Conservation (phyloP, 92 coral and sea anemone species). For the Siderastrea radians region DNA sequence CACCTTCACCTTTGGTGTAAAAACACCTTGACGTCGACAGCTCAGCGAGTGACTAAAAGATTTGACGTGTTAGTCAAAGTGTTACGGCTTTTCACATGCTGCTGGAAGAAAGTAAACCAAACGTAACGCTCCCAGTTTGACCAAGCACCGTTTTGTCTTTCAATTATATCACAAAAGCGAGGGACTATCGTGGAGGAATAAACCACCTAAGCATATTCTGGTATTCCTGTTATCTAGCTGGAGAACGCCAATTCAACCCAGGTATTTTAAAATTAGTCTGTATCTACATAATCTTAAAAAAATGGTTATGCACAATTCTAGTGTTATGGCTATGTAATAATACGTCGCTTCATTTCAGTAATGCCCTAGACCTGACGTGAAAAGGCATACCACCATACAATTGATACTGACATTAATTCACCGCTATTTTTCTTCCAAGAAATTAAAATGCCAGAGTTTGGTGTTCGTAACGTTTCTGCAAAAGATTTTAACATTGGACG, state of each 20-base stretch:
- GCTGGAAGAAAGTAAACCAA: background rate
- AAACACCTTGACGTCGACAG: background rate
- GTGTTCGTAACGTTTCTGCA: too few species aligned
- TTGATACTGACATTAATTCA: too few species aligned
- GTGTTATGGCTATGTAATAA: too few species aligned
- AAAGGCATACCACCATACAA: too few species aligned
- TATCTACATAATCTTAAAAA: too few species aligned
- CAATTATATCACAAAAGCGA: background rate
- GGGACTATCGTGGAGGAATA: background rate
- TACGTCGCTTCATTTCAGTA: too few species aligned
- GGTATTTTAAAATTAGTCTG: background rate
- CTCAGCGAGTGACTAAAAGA: background rate
- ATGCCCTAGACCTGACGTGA: too few species aligned
- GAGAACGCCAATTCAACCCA: background rate
- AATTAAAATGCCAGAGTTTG: too few species aligned
- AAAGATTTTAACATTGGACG: too few species aligned
- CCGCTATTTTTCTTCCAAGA: too few species aligned
- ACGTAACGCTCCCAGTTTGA: background rate
- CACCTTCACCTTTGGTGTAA: background rate
- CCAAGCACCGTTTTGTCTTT: background rate
- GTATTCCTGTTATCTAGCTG: background rate
- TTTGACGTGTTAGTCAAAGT: background rate
- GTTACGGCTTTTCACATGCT: background rate
- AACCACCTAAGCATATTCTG: too few species aligned
- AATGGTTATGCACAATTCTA: too few species aligned